Conservation (phyloP, 2,888 invertebrate species). For the Troilus luridus region DNA sequence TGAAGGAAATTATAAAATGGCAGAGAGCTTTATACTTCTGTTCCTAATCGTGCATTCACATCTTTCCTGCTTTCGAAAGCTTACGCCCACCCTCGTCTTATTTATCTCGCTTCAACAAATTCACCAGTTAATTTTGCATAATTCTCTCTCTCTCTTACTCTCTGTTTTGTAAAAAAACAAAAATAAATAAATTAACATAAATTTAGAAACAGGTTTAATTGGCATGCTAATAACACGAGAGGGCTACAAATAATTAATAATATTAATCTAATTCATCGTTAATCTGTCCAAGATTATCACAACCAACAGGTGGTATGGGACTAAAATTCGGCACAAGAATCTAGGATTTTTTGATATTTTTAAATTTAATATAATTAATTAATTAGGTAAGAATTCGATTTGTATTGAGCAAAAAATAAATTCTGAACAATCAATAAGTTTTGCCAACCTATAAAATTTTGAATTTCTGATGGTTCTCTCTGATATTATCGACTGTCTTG, state of each 20-base stretch:
- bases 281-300: background rate
- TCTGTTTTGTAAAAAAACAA: background rate
- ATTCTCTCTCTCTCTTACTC: background rate
- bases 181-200: background rate
- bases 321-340: background rate
- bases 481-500: no score
- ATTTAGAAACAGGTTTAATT: slow-evolving; percentile 1
- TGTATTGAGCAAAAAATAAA: no score
- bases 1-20: background rate
- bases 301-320: background rate
- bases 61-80: background rate
- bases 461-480: no score
- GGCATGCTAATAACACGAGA: slow-evolving; percentile 4
- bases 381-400: no score
- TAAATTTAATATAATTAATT: no score
- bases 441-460: no score
- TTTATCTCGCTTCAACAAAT: background rate
- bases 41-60: background rate
- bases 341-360: no score
- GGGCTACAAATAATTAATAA: background rate
- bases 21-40: background rate
- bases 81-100: background rate
- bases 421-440: no score
- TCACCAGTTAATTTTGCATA: slow-evolving; percentile 9
- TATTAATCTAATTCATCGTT: background rate